Percentiles rank a stretch among this genome's conserved stretches.
phyloP scores from a whole-genome alignment of 2,888 invertebrate genomes.

The Eupithecia abbreviata region DNA sequence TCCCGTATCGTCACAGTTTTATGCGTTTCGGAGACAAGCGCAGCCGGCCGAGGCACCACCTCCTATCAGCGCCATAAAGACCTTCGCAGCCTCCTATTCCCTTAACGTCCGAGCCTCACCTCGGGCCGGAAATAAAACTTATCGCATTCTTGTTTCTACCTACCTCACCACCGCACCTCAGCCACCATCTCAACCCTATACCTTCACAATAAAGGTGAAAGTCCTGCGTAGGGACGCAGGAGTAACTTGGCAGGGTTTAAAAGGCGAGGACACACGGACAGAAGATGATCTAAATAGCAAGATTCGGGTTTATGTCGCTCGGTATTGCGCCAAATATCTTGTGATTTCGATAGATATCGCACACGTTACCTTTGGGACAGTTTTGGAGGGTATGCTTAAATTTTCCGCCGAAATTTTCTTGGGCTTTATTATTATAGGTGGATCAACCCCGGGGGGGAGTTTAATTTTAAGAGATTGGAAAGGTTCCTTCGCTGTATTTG shows the following conservation, averaged over 20 bases:
- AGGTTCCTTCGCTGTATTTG: slow-evolving; percentile 4
- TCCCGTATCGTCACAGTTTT: slow-evolving; percentile 31
- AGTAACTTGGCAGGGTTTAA: slow-evolving; percentile 45
- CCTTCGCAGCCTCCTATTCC: slow-evolving; percentile 45
- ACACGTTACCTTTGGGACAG: slow-evolving; percentile 39
- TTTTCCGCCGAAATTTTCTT: slow-evolving; percentile 27
- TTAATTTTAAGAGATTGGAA: slow-evolving; percentile 18
- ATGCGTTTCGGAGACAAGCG: slow-evolving; percentile 24
- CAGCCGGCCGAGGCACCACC: slow-evolving; percentile 37
- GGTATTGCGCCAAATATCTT: slow-evolving; percentile 60
- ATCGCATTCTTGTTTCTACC: slow-evolving; percentile 64
- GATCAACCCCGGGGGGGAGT: slow-evolving; percentile 21
- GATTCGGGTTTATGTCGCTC: slow-evolving; percentile 68
- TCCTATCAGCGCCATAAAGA: slow-evolving; percentile 50
- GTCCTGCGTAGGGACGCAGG: slow-evolving; percentile 25
- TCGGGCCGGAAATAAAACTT: slow-evolving; percentile 69
- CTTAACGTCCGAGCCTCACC: slow-evolving; percentile 56
- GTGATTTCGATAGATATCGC: slow-evolving; percentile 44
- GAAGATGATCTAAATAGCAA: slow-evolving; percentile 77
- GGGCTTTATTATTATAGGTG: slow-evolving; percentile 35
- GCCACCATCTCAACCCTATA: slow-evolving; percentile 16
- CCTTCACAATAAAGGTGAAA: slow-evolving; percentile 35
- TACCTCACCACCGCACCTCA: slow-evolving; percentile 50
- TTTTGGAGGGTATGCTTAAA: slow-evolving; percentile 34
- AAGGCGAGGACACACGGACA: slow-evolving; percentile 58